A percentile compares a stretch with the other conserved stretches of the same genome.
Evolutionary conservation across 2,113 vertebrate genomes (phyloP).

Genomic region (Scalopus aquaticus): DNA sequence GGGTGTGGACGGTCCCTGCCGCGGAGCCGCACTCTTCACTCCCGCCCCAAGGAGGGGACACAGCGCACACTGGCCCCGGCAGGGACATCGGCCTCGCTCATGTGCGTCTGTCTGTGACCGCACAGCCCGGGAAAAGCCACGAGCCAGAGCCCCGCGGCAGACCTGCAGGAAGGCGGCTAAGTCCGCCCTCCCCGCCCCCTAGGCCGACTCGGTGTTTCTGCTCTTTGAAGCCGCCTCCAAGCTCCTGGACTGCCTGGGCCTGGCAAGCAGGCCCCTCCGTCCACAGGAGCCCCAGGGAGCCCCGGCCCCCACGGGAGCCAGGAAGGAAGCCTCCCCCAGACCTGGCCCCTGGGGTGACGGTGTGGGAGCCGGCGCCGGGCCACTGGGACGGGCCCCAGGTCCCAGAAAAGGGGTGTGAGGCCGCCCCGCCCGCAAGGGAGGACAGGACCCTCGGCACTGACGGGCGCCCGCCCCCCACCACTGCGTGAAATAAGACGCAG

Average conservation of each 20-base stretch:
- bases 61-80: not conserved
- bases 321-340: too few species aligned
- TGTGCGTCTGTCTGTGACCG: not conserved
- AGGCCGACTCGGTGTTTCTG: not conserved
- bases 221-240: not conserved
- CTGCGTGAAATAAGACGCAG: not conserved
- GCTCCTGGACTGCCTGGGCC: not conserved
- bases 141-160: not conserved
- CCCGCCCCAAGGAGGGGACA: rapidly evolving
- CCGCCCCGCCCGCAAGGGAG: not conserved
- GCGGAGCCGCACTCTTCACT: too few species aligned
- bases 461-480: too few species aligned
- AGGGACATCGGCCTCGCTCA: not conserved
- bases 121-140: not conserved
- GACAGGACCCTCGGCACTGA: not conserved
- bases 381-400: not conserved
- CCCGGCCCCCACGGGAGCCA: not conserved
- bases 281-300: too few species aligned
- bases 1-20: too few species aligned
- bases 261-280: not conserved
- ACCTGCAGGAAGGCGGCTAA: too few species aligned
- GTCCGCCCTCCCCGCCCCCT: not conserved
- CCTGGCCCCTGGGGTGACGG: too few species aligned
- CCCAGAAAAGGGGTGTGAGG: not conserved
- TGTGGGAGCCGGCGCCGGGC: too few species aligned